Base-by-base conservation (phyloP, 1,140 invertebrate genomes). In the Drosophila kikkawai region DNA sequence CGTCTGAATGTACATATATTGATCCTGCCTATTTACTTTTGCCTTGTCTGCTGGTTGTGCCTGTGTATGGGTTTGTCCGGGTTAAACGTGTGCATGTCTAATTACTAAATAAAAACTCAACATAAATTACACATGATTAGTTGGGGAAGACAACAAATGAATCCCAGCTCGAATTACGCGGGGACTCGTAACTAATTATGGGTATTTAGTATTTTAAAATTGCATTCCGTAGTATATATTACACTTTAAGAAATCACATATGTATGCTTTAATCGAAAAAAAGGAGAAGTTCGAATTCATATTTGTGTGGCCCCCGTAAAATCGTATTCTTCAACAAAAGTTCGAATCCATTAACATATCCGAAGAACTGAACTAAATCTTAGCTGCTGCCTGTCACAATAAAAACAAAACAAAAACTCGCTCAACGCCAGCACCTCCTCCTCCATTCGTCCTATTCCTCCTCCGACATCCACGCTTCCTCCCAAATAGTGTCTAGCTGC, bases 61-160 rank as follows among this genome's bases (percentile, higher is more conserved):
- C 32, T 63, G 60, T 68, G 48, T 74, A 75, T 81, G 81, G 78
- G 75, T 41, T 74, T 66, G 67, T 67, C 63, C 51, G 50, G 55
- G 48, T 58, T 34, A 58, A 75, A 61, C 63, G 44, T 48, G 80
- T 61, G 63, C 63, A 80, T 66, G 53, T 64, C 70, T 87, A 82
- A 82, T 80, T 67, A 81, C 74, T 84, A 81, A 75, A 84, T 81
- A 88, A 79, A 81, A 88, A 79, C 60, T 83, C 66, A 90, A 88
- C 85, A 88, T 81, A 82, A 90, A 79, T 79, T 81, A 88, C 85
- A 90, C 82, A 69, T 64, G 80, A 84, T 76, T 79, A 82, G 77
- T 70, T 45, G 36, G 78, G 81, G 85, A 90, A 85, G 85, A 88
- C 85, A 81, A 79, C 79, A 79, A 90, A 88, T 71, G 48, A 77